Base-by-base conservation (phyloP, 2,888 invertebrate species). In the Phymatocera aterrima region DNA sequence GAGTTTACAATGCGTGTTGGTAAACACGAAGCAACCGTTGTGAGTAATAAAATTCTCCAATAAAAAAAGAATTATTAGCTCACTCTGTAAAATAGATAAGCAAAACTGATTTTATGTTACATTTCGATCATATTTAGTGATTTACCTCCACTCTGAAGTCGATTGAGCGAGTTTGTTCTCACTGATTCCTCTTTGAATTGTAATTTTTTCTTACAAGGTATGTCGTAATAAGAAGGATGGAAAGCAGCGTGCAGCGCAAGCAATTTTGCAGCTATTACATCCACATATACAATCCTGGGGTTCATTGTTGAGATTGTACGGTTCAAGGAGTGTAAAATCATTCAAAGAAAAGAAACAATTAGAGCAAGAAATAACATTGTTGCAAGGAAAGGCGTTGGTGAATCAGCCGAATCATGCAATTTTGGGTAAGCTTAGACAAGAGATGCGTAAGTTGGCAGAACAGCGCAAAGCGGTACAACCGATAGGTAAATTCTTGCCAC, bases 161-260 rank as follows among this genome's bases (percentile, higher is more conserved):
- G 24, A 51, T 10, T 51, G 3, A 64, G 18, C 34, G 1, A 51
- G 4, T 46, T 46, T 46, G 40, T 37, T 18, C 57, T 46, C 15
- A 21, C 3, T 65, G 40, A 1, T 65, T 15, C 43, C 5, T 21
- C 21, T 43, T 24, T 34, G n/a, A 61, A 34, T 43, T 43, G 37
- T 65, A 65, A 37, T 65, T n/a, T n/a, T n/a, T n/a, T n/a, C n/a
- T n/a, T n/a, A n/a, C n/a, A 34, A 91, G 89, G 86, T 95, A n/a
- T 98, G 98, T 90, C 96, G 97, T 90, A 99, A 99, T 91, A 99
- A 99, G 91, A 94, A 97, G 86, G 97, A 97, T 82, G 99, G 99
- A 5, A 99, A 99, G 90, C 99, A 99, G 89, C 92, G 96, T 83
- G 99, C 99, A 21, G 97, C 99, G 3, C 99, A 99, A 91, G 95